Evolutionary conservation across 2,888 invertebrate genomes (phyloP).

Genomic region (Emmelina monodactyla): DNA sequence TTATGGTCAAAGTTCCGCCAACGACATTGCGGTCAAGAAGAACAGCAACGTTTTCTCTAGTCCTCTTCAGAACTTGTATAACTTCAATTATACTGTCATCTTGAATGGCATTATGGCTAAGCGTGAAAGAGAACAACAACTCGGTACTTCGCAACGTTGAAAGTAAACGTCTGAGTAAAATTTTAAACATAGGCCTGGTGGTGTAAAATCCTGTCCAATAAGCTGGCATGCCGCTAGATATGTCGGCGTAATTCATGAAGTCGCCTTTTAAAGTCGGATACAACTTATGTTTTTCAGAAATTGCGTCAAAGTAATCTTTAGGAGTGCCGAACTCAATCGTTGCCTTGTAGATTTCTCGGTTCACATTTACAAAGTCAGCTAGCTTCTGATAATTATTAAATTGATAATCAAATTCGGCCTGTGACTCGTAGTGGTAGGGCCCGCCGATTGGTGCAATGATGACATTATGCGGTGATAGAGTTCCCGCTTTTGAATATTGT

Average conservation of each 20-base stretch:
- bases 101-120: constrained; percentile 69
- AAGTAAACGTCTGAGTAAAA: constrained; percentile 82
- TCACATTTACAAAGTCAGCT: constrained; percentile 83
- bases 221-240: constrained; percentile 82
- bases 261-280: constrained; percentile 85
- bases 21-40: constrained; percentile 98
- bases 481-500: constrained; percentile 89
- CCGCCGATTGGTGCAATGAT: constrained; percentile 93
- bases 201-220: constrained; percentile 98
- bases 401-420: constrained; percentile 93
- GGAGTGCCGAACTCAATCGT: constrained; percentile 88
- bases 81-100: constrained; percentile 59
- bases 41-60: constrained; percentile 81
- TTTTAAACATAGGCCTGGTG: constrained; percentile 84
- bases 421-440: constrained; percentile 86
- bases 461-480: constrained; percentile 86
- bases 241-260: constrained; percentile 94
- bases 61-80: constrained; percentile 58
- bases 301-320: constrained; percentile 82
- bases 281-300: constrained; percentile 66
- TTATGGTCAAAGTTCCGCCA: constrained; percentile 89
- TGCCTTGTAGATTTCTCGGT: constrained; percentile 74
- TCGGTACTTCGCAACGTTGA: constrained; percentile 81
- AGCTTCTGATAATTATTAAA: constrained; percentile 89
- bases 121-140: constrained; percentile 81